Base-by-base conservation (phyloP, 1,140 invertebrate species). In the Protaetia brevitarsis region DNA sequence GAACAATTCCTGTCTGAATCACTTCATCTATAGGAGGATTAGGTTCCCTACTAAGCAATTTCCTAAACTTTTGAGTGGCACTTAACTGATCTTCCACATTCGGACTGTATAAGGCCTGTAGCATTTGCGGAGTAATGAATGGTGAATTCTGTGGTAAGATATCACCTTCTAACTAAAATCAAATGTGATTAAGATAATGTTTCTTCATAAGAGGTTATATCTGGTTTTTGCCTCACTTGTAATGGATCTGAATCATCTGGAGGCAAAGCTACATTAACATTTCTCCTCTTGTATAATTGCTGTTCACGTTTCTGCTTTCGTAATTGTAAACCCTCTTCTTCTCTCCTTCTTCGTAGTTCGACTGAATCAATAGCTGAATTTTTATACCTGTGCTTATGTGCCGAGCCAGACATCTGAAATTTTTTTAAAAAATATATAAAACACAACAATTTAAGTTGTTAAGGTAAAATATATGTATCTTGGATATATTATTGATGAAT, bases 21-120 rank as follows among this genome's bases (percentile, higher is more conserved):
- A 99, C 96, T 85, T 98, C 95, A 82, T 98, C 95, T 74, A 99
- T 99, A 1, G 95, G 96, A 56, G 97, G 97, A 84, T 98, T 97
- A 6, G 96, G 96, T 82, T 99, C 97, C 79, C 89, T 86, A 69
- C 95, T 97, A 36, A 99, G 82, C 56, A 98, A 82, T 82, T 97
- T 98, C 66, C 96, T 86, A 82, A 98, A 98, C 77, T 91, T 95
- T 75, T 98, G 95, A 56, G 95, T 98, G 11, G 96, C 95, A 73
- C 83, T 81, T 57, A 98, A 84, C 77, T 97, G 94, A 71, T 92
- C 86, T 71, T 91, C 86, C 29, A 89, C 82, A 79, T 91, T 86
- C 59, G 87, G 82, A 79, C 92, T 94, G 78, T 95, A 94, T 2
- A 98, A 79, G 68, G 89, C 89, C 70, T 90, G 79, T 29, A 92